Base-by-base conservation (phyloP, 2,113 vertebrate species). In the Dunckerocampus dactyliophorus region DNA sequence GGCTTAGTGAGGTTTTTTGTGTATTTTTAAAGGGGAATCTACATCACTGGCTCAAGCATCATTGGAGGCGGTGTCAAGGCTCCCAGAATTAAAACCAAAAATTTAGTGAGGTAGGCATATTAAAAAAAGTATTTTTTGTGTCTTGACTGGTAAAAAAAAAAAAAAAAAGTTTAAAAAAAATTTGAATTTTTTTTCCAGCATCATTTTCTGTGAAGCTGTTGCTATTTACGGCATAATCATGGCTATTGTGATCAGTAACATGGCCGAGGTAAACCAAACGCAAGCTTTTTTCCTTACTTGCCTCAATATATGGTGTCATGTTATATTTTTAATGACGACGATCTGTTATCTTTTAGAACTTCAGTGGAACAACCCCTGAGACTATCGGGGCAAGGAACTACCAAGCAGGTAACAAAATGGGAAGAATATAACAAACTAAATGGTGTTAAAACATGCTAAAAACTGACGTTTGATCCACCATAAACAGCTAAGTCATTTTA, bases 191-290 rank as follows among this genome's bases (percentile, higher is more conserved):
- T 1, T 55, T 52, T 67, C 3, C 12, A 13, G 97, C 77, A 98
- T 99, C 80, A 99, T 99, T 82, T 99, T 99, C 90, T 99, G 97
- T 63, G 97, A 99, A 90, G 97, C 97, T 58, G 97, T 99, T 65
- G 97, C 97, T 37, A 99, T 99, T 83, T 99, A 99, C 0, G 97
- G 97, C 54, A 99, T 99, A 86, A 99, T 99, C 87, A 99, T 99
- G 97, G 97, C 97, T 7, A 99, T 99, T 67, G 96, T 99, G 67
- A 98, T 99, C 84, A 99, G 94, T 88, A 97, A 96, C 87, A 93
- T 99, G 94, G 94, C 93, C 7, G 96, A 99, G 95, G 97, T 98
- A 90, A 84, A 85, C 12, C 9, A 56, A 1, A 28, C 39, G 3
- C 39, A 43, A 13, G 39, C 13, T 43, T 43, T 43, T 12, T 13